Evolutionary conservation across 1,140 invertebrate species (phyloP).

Genomic region (Drosophila pseudoananassae): DNA sequence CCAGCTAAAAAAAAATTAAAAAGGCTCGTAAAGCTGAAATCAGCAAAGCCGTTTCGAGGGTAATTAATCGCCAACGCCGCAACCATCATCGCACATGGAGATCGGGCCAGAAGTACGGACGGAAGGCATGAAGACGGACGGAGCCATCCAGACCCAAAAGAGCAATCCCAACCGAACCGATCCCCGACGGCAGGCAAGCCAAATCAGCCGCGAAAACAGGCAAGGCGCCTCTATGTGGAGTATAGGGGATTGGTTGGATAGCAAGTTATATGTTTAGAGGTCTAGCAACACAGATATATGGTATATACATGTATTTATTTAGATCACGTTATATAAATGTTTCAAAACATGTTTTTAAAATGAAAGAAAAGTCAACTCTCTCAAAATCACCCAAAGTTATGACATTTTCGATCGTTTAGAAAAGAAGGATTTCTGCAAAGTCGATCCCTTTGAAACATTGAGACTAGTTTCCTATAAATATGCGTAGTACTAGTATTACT

Average conservation of each 20-base stretch:
- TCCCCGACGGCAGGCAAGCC: conserved; percentile 22
- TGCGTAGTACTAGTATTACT: no score
- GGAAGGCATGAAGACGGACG: conserved; percentile 14
- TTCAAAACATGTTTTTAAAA: no score
- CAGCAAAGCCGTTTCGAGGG: conserved; percentile 69
- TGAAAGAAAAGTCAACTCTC: no score
- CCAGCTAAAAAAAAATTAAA: conserved; percentile 61
- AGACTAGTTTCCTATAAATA: no score
- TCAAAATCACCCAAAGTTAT: no score
- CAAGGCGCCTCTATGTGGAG: conserved; percentile 25
- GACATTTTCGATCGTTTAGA: no score
- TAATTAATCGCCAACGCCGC: conserved; percentile 69
- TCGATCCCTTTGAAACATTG: no score
- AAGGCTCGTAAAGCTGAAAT: conserved; percentile 80
- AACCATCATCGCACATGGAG: conserved; percentile 45
- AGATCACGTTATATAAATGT: background rate
- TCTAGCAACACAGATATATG: conserved; percentile 7
- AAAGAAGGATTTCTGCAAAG: no score
- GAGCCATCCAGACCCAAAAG: conserved; percentile 29
- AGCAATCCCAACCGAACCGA: conserved; percentile 16
- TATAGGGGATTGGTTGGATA: conserved; percentile 28
- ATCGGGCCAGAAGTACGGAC: conserved; percentile 23
- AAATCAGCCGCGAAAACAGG: conserved; percentile 20
- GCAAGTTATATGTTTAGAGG: conserved; percentile 13
- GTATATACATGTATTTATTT: background rate